Base-by-base conservation (phyloP, 2,113 vertebrate genomes). In the Chaenocephalus aceratus region DNA sequence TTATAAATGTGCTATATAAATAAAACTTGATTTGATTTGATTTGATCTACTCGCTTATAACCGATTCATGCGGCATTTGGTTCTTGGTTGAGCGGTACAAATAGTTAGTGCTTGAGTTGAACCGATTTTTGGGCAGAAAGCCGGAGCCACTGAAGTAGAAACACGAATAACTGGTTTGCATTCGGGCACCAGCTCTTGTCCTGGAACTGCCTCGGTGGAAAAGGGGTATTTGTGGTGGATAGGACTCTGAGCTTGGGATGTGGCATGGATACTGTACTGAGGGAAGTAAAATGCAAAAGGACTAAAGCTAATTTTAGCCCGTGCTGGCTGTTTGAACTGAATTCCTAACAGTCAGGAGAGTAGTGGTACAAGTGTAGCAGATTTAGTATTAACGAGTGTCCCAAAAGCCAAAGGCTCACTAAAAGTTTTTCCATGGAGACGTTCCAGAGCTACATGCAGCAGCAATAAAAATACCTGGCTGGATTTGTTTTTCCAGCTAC, bases 381-480 rank as follows among this genome's bases (percentile, higher is more conserved):
- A 82, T 76, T 88, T 64, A 36, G 57, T 60, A 67, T 90, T 80
- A 83, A 51, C 63, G 46, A 83, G 13, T 69, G 81, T 82, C 84
- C 84, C 69, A 78, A 69, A 79, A 71, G 76, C 66, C 14, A 56
- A 82, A 16, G 49, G 56, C 56, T 65, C 6, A n/a, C 57, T 87
- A 23, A 83, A 71, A 83, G 71, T 75, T 89, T 93, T 90, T 92
- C 92, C 91, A 85, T 75, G 66, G 71, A 86, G 67, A 75, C 48
- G 57, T 87, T 75, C 75, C 82, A 84, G 77, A 86, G 5, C 23
- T 14, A 23, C 54, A 82, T 71, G 65, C 46, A 54, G 30, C 36
- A 36, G 71, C 72, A 86, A 88, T 87, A 80, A 91, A 86, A 90
- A 86, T 80, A 77, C 64, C 79, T 77, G 63, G 46, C 59, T 49